These are phyloP conservation scores for Drosophila yakuba DNA, from an alignment of 1,140 invertebrate species.

Conservation along the genomic window DNA sequence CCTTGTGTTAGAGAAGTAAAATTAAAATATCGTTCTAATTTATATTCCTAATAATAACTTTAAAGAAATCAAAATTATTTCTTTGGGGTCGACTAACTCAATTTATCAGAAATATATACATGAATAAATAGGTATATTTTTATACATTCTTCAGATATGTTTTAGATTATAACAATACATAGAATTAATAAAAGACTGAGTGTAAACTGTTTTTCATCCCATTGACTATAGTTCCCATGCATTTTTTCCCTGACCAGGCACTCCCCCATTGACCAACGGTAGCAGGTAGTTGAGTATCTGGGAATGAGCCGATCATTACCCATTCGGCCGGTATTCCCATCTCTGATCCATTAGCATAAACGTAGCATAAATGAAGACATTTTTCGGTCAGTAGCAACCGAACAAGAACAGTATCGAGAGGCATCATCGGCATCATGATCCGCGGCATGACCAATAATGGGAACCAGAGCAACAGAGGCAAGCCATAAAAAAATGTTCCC, in stretches of 20 bases:
- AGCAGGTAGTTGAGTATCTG: neutral
- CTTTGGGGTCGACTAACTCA: too few relatives aligned
- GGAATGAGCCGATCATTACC: conserved; percentile 12
- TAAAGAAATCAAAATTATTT: too few relatives aligned
- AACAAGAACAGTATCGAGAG: conserved; percentile 36
- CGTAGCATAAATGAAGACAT: conserved; percentile 79
- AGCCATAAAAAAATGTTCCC: conserved; percentile 66
- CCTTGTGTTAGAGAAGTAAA: too few relatives aligned
- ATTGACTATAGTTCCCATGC: too few relatives aligned
- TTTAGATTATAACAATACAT: too few relatives aligned
- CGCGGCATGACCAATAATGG: conserved; percentile 77
- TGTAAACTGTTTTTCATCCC: too few relatives aligned
- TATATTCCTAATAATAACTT: too few relatives aligned
- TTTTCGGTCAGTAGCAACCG: conserved; percentile 43
- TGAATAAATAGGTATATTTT: too few relatives aligned
- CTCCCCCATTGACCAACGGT: conserved; percentile 7
- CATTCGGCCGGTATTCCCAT: conserved; percentile 33
- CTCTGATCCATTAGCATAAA: conserved; percentile 78
- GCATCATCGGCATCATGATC: conserved; percentile 46
- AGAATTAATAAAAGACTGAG: too few relatives aligned
- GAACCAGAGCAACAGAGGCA: conserved; percentile 70
- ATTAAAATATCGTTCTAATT: too few relatives aligned
- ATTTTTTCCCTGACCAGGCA: neutral
- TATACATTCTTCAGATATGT: too few relatives aligned
- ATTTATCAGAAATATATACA: too few relatives aligned